Conservation (phyloP, 2,797 vertebrate species). For the Benthosema pterotum region DNA sequence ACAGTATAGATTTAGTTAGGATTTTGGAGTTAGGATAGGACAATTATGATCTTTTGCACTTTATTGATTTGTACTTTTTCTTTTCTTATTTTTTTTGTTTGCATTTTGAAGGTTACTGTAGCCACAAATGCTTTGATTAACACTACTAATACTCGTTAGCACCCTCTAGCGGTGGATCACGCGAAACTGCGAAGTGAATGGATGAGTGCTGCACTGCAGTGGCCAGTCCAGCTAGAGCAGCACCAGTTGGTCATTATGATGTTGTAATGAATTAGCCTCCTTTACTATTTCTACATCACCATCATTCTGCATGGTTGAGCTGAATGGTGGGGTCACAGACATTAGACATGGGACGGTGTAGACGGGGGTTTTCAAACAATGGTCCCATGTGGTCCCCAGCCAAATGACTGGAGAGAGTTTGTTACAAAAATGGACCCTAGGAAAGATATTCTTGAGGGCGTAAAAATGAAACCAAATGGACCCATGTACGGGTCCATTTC, state of each 20-base stretch:
- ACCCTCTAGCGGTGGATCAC: slow-evolving; percentile 45
- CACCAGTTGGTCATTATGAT: slow-evolving; percentile 14
- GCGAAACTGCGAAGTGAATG: slow-evolving; percentile 41
- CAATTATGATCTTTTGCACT: slow-evolving; percentile 69
- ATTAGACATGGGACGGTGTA: no score
- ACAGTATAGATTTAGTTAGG: slow-evolving; percentile 52
- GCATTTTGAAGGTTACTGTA: slow-evolving; percentile 50
- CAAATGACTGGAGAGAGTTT: no score
- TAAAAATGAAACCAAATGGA: no score
- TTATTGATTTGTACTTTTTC: slow-evolving; percentile 57
- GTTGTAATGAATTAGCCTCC: slow-evolving; percentile 13
- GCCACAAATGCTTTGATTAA: slow-evolving; percentile 59
- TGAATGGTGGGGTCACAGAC: slow-evolving; percentile 3
- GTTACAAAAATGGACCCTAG: no score
- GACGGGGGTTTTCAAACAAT: background rate
- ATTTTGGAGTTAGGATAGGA: slow-evolving; percentile 39
- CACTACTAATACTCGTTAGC: slow-evolving; percentile 38
- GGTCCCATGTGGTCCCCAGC: no score
- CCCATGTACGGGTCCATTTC: no score
- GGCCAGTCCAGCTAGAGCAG: slow-evolving; percentile 20
- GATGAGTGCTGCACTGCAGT: slow-evolving; percentile 36
- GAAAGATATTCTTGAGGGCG: no score
- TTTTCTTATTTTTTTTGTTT: slow-evolving; percentile 5
- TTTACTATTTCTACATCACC: slow-evolving; percentile 14
- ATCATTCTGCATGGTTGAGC: slow-evolving; percentile 30